Percentiles rank a stretch among this genome's conserved stretches.
Evolutionary conservation across 2,797 vertebrate species (phyloP).

Genomic region (Danio albolineatus): DNA sequence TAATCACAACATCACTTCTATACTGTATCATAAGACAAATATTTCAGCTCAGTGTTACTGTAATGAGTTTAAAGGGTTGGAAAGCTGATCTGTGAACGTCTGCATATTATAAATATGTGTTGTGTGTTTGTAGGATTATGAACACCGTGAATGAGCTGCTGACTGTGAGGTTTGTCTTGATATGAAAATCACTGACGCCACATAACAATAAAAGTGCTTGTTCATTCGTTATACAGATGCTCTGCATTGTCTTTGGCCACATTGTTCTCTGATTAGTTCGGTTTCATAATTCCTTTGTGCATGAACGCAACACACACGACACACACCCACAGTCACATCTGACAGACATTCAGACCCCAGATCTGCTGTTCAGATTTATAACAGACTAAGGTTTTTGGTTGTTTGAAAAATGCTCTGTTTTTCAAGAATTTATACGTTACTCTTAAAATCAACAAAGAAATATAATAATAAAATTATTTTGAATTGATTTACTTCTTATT

Average conservation of each 20-base stretch:
- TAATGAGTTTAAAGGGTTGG: background rate
- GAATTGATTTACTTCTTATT: too few species aligned
- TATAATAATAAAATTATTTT: background rate
- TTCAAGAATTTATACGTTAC: too few species aligned
- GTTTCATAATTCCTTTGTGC: constrained; percentile 6
- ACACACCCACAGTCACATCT: background rate
- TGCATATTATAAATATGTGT: background rate
- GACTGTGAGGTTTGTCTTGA: background rate
- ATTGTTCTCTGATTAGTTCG: background rate
- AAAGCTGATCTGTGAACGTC: background rate
- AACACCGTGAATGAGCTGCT: background rate
- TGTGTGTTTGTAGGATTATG: background rate
- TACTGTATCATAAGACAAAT: background rate
- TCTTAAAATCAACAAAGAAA: too few species aligned
- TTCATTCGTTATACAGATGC: background rate
- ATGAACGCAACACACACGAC: background rate
- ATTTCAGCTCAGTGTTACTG: background rate
- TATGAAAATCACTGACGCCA: background rate
- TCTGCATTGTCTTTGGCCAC: background rate
- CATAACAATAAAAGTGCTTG: background rate
- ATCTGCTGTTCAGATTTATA: background rate
- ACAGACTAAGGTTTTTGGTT: background rate
- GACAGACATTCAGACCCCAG: too few species aligned
- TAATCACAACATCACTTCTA: background rate
- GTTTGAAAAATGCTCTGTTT: background rate